A percentile compares a stretch with the other conserved stretches of the same genome.
Evolutionary conservation across 2,797 vertebrate species (phyloP).

Genomic region (Simalia tracyae): DNA sequence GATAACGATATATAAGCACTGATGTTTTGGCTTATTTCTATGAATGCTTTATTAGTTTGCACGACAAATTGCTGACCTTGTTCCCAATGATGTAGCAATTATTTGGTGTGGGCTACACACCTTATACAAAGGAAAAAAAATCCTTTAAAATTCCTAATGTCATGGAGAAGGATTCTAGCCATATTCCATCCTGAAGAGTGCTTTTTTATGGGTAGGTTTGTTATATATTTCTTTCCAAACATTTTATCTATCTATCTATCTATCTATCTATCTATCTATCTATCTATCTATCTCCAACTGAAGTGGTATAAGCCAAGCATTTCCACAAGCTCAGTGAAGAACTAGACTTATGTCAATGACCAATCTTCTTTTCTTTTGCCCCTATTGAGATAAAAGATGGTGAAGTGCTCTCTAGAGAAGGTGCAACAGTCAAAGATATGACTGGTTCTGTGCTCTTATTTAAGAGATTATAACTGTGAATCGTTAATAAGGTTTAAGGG

Average conservation of each 20-base stretch:
- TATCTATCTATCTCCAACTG: neutral
- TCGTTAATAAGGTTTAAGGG: conserved; percentile 29
- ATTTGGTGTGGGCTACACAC: neutral
- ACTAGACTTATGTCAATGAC: neutral
- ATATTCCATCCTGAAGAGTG: neutral
- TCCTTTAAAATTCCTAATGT: neutral
- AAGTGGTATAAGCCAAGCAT: neutral
- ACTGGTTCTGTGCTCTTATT: conserved; percentile 6
- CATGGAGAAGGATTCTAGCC: neutral
- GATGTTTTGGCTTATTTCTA: conserved; percentile 5
- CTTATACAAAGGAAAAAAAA: neutral
- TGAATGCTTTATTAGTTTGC: neutral
- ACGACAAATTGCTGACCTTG: neutral
- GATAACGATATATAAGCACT: conserved; percentile 11
- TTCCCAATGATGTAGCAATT: neutral
- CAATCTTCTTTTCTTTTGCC: neutral
- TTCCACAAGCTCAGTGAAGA: neutral
- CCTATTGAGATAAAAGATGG: neutral
- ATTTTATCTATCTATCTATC: neutral
- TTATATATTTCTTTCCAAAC: neutral
- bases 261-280: no score
- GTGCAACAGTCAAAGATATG: neutral
- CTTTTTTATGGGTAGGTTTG: neutral
- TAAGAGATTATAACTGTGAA: neutral
- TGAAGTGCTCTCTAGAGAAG: conserved; percentile 2